Conservation (phyloP, 64 coral and sea anemone genomes). For the Porites lutea region DNA sequence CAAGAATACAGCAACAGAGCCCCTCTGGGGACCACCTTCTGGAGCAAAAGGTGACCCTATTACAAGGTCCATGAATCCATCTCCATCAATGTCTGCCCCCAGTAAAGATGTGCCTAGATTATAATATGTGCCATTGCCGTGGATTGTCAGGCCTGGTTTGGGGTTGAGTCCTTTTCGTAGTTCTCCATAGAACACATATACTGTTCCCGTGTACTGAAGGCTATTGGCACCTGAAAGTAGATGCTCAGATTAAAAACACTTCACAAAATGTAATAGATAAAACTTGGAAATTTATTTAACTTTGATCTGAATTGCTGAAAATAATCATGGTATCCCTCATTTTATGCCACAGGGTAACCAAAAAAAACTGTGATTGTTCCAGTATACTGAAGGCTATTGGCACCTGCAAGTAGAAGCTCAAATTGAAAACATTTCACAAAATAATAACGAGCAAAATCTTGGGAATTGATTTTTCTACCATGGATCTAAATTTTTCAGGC, state of each 20-base stretch:
- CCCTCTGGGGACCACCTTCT: constrained; percentile 90
- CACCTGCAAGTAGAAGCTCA: constrained; percentile 50
- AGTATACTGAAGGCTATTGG: constrained; percentile 81
- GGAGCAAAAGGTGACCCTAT: constrained; percentile 96
- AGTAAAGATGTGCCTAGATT: constrained; percentile 86
- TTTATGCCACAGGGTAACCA: too few species aligned
- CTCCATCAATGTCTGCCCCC: constrained; percentile 81
- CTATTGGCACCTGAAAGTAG: constrained; percentile 70
- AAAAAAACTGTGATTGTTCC: constrained; percentile 52
- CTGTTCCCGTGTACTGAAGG: constrained; percentile 86
- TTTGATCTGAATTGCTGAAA: too few species aligned
- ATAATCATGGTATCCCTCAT: too few species aligned
- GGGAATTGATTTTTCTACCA: too few species aligned
- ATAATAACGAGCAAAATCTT: too few species aligned
- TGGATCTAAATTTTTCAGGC: too few species aligned
- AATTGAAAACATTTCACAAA: background rate
- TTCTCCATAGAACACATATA: constrained; percentile 85
- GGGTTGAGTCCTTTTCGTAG: constrained; percentile 35
- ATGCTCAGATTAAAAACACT: background rate
- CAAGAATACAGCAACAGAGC: constrained; percentile 91
- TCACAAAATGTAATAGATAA: background rate
- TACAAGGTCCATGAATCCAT: constrained; percentile 92
- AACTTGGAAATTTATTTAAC: too few species aligned
- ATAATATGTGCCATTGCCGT: constrained; percentile 87
- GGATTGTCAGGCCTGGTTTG: constrained; percentile 66